phyloP scores from a whole-genome alignment of 2,888 invertebrate genomes.

The Trissoscelio sp. region DNA sequence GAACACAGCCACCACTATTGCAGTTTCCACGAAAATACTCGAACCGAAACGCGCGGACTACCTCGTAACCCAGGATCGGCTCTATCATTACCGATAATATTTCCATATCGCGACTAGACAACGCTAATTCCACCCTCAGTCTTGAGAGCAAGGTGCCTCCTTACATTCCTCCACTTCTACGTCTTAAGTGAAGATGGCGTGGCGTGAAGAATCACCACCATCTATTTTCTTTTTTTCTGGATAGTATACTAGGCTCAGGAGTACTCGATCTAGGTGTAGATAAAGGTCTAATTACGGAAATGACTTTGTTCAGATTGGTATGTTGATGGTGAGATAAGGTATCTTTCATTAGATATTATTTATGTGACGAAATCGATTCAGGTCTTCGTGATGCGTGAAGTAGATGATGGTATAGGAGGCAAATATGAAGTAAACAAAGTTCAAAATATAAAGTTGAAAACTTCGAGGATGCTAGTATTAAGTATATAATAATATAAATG shows the following conservation, averaged over 20 bases:
- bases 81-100: constrained; percentile 78
- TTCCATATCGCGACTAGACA: constrained; percentile 82
- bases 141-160: constrained; percentile 25
- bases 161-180: constrained; percentile 27
- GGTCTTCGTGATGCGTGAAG: not conserved
- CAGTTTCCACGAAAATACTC: constrained; percentile 82
- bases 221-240: no score
- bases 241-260: constrained; percentile 29
- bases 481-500: no score
- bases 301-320: constrained; percentile 20
- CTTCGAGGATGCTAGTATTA: no score
- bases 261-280: constrained; percentile 3
- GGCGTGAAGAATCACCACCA: constrained; percentile 55
- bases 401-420: no score
- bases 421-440: no score
- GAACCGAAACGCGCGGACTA: constrained; percentile 72
- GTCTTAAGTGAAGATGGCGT: constrained; percentile 46
- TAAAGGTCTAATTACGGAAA: constrained; percentile 33
- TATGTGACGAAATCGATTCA: not conserved
- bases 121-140: constrained; percentile 78
- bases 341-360: not conserved
- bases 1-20: constrained; percentile 73
- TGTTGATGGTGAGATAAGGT: not conserved
- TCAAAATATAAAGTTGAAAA: no score
- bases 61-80: constrained; percentile 67